Evolutionary conservation across 2,797 vertebrate genomes (phyloP).

Genomic region (Enteromius radiatus): DNA sequence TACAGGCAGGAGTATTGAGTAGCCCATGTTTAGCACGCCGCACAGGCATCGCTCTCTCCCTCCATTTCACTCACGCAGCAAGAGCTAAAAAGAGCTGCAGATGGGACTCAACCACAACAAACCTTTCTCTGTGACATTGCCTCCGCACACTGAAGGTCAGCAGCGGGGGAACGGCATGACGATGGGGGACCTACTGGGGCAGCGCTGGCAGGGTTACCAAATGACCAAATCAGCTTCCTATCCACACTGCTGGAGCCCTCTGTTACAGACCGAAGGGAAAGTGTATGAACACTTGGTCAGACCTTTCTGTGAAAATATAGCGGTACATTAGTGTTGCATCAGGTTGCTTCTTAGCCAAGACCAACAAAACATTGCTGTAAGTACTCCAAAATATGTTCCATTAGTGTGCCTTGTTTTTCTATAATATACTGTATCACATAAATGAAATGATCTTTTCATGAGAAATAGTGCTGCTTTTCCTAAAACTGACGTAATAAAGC

Average conservation of each 20-base stretch:
- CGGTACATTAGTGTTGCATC: neutral
- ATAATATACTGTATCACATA: neutral
- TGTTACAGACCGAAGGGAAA: conserved; percentile 23
- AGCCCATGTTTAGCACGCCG: conserved; percentile 51
- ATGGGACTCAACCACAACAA: conserved; percentile 35
- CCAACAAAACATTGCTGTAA: neutral
- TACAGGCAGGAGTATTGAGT: conserved; percentile 45
- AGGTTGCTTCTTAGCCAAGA: neutral
- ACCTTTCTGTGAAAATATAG: neutral
- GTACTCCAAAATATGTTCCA: neutral
- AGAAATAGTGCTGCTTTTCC: neutral
- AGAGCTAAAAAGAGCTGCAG: conserved; percentile 38
- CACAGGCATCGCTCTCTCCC: conserved; percentile 37
- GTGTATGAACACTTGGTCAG: neutral
- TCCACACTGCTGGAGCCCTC: conserved; percentile 25
- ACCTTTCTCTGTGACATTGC: conserved; percentile 65
- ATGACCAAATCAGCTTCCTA: conserved; percentile 49
- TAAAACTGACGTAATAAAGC: neutral
- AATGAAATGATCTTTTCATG: neutral
- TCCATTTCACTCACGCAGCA: neutral
- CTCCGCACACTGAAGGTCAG: conserved; percentile 67
- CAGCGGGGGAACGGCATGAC: conserved; percentile 33
- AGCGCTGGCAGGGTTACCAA: conserved; percentile 28
- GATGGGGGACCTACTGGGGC: conserved; percentile 55
- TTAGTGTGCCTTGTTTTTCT: neutral